These are phyloP conservation scores for Myotis daubentonii DNA, from an alignment of 2,797 vertebrate genomes.

Conservation along the genomic window DNA sequence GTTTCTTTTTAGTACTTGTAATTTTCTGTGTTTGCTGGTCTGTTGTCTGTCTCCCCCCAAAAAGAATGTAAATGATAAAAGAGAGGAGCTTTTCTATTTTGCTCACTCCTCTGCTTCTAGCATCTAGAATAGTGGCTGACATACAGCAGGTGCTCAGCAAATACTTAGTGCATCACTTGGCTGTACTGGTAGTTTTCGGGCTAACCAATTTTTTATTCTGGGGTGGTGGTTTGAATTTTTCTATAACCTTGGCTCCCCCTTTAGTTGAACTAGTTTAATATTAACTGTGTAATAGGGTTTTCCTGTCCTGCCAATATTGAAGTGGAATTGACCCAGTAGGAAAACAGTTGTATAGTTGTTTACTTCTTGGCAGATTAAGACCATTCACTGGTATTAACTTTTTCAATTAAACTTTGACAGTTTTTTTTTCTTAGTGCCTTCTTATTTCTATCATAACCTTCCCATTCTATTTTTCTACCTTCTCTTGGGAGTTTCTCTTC, in stretches of 20 bases:
- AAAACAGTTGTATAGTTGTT: background rate
- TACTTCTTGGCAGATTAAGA: background rate
- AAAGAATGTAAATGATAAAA: background rate
- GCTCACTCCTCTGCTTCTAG: background rate
- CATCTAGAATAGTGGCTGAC: background rate
- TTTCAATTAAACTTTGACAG: background rate
- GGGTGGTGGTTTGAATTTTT: background rate
- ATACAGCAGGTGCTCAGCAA: background rate
- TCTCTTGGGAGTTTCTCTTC: background rate
- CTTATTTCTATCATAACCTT: background rate
- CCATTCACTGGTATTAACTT: background rate
- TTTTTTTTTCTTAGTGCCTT: conserved; percentile 6
- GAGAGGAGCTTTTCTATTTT: background rate
- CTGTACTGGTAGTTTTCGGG: background rate
- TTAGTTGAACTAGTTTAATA: background rate
- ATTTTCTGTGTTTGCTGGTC: background rate
- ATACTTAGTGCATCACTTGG: background rate
- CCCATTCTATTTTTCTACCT: background rate
- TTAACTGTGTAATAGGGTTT: background rate
- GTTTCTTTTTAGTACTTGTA: background rate
- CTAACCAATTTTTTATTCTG: background rate
- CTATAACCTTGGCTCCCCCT: background rate
- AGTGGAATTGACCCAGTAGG: background rate
- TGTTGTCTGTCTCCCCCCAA: background rate
- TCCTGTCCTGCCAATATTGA: background rate